Conservation (phyloP, 2,888 invertebrate genomes). For the Incurvaria masculella region DNA sequence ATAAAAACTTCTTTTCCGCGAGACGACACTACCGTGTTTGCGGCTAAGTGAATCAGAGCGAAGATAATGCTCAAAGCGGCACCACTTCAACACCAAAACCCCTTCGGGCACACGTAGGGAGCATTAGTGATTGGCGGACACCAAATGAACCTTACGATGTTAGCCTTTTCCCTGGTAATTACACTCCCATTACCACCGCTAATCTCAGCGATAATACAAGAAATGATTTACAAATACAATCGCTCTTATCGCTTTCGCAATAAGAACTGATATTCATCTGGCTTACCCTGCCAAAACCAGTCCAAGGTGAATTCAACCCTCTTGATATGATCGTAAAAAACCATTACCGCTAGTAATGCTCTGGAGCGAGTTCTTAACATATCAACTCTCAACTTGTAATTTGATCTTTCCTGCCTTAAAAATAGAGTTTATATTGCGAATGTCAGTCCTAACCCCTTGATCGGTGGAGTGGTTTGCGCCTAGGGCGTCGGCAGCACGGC, state of each 20-base stretch:
- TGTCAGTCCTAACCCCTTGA: conserved; percentile 2
- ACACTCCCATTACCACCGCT: conserved; percentile 48
- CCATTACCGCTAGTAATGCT: background rate
- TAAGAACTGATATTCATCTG: background rate
- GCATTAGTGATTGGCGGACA: conserved; percentile 34
- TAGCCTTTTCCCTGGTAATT: conserved; percentile 54
- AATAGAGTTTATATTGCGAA: conserved; percentile 26
- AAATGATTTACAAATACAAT: background rate
- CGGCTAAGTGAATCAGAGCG: conserved; percentile 33
- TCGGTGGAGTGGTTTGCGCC: conserved; percentile 10
- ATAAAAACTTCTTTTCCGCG: no score
- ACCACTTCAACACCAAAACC: conserved; percentile 33
- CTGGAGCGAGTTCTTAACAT: background rate
- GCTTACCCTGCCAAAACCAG: background rate
- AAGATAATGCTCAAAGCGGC: conserved; percentile 26
- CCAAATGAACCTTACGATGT: conserved; percentile 52
- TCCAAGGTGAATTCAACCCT: background rate
- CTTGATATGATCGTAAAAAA: background rate
- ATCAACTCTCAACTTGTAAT: no score
- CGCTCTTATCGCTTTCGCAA: background rate
- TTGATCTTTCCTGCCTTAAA: conserved; percentile 2
- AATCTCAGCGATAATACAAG: conserved; percentile 29
- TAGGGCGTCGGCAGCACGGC: conserved; percentile 22
- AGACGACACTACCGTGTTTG: conserved; percentile 24
- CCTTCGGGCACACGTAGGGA: conserved; percentile 24